These are phyloP conservation scores for Melieria picta DNA, from an alignment of 2,888 invertebrate species.

Conservation along the genomic window DNA sequence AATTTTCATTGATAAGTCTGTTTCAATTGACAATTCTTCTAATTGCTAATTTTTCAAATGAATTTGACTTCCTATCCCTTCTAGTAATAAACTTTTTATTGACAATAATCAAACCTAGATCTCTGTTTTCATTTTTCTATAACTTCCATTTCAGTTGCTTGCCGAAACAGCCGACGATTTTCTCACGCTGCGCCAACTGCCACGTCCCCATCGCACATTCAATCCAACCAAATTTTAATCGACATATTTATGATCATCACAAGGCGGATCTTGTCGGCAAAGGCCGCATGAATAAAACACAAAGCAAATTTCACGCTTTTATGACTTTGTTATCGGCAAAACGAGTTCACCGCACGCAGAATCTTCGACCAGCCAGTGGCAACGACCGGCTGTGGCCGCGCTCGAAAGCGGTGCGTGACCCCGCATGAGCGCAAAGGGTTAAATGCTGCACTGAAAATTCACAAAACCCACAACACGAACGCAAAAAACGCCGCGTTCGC, in stretches of 20 bases:
- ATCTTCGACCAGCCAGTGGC: not conserved
- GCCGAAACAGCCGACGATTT: not conserved
- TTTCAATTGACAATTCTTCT: too few relatives aligned
- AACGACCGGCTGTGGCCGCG: not conserved
- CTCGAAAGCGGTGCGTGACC: constrained; percentile 27
- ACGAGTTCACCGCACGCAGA: not conserved
- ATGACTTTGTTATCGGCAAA: constrained; percentile 34
- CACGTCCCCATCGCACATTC: not conserved
- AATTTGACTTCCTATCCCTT: too few relatives aligned
- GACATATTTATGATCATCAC: not conserved
- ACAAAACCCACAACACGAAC: not conserved
- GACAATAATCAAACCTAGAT: too few relatives aligned
- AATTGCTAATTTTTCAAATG: too few relatives aligned
- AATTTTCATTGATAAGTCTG: too few relatives aligned
- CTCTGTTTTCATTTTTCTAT: too few relatives aligned
- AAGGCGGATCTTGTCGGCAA: not conserved
- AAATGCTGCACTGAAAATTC: constrained; percentile 9
- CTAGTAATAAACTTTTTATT: too few relatives aligned
- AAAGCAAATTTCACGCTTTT: constrained; percentile 25
- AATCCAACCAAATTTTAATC: not conserved
- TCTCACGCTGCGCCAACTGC: not conserved
- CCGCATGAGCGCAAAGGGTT: constrained; percentile 29
- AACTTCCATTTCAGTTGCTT: too few relatives aligned
- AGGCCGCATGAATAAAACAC: constrained; percentile 21
- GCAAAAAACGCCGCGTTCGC: not conserved